These are phyloP conservation scores for Ceratosolen solmsi DNA, from an alignment of 1,140 invertebrate species.

Conservation along the genomic window DNA sequence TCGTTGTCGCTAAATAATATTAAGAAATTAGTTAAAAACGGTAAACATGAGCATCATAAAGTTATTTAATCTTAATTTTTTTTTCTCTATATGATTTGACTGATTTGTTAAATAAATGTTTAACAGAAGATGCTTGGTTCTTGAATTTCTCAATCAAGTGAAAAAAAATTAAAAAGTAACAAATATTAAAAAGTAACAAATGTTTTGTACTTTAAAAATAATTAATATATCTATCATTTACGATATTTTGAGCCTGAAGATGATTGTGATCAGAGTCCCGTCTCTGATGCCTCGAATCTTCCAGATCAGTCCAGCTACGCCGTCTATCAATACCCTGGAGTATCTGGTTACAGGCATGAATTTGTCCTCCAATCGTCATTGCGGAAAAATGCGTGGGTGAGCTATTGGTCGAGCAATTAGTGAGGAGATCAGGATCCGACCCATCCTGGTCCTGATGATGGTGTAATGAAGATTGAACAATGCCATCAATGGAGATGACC, in stretches of 20 bases:
- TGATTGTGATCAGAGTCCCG: constrained; percentile 68
- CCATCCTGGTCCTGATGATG: constrained; percentile 53
- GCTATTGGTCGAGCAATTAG: constrained; percentile 71
- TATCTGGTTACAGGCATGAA: constrained; percentile 60
- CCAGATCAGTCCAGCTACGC: constrained; percentile 87
- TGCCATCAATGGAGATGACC: constrained; percentile 52
- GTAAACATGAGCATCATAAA: neutral
- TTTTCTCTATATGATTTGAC: no score
- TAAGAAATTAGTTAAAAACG: constrained; percentile 24
- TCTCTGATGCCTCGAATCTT: constrained; percentile 73
- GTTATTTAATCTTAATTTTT: no score
- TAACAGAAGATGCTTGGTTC: neutral
- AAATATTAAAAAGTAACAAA: no score
- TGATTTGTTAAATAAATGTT: no score
- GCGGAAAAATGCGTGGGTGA: constrained; percentile 71
- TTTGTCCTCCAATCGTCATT: constrained; percentile 16
- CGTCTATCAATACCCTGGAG: constrained; percentile 74
- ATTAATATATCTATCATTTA: no score
- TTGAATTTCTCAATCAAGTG: no score
- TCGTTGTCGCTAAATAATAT: constrained; percentile 66
- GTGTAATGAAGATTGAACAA: constrained; percentile 23
- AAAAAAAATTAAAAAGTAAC: no score
- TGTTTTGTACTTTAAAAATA: no score
- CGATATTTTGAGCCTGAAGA: constrained; percentile 70
- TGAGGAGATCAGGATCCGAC: constrained; percentile 73